Percentiles rank a stretch among this genome's conserved stretches.
Evolutionary conservation across 2,113 vertebrate genomes (phyloP).

Genomic region (Myotis lucifugus): DNA sequence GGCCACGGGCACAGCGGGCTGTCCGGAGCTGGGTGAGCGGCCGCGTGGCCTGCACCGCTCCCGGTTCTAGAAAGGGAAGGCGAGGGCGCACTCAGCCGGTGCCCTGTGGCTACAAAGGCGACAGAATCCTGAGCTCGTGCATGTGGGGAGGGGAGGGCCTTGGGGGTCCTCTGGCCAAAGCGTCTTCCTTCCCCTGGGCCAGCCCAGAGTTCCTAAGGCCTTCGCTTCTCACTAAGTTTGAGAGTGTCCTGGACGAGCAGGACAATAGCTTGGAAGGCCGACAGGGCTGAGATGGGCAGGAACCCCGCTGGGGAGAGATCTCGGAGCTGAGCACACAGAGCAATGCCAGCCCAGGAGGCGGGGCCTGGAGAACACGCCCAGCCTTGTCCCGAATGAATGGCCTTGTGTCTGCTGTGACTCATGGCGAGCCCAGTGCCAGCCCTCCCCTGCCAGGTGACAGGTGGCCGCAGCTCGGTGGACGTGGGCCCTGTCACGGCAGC

Average conservation of each 20-base stretch:
- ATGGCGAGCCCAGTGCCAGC: not conserved
- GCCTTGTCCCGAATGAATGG: not conserved
- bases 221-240: rapidly evolving
- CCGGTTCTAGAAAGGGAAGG: not conserved
- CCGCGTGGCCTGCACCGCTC: rapidly evolving
- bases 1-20: not conserved
- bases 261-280: rapidly evolving
- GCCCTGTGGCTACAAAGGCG: not conserved
- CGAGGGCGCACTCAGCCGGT: not conserved
- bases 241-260: rapidly evolving
- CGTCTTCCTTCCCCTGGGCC: not conserved
- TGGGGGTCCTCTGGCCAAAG: rapidly evolving
- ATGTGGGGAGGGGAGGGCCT: rapidly evolving
- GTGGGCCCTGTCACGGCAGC: rapidly evolving
- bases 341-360: rapidly evolving
- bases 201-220: not conserved
- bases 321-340: not conserved
- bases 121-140: not conserved
- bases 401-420: not conserved
- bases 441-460: not conserved
- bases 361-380: not conserved
- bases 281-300: not conserved
- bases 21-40: not conserved
- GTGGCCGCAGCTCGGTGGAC: too few species aligned
- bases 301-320: not conserved